Base-by-base conservation (phyloP, 2,888 invertebrate species). In the Nymphalis polychloros region DNA sequence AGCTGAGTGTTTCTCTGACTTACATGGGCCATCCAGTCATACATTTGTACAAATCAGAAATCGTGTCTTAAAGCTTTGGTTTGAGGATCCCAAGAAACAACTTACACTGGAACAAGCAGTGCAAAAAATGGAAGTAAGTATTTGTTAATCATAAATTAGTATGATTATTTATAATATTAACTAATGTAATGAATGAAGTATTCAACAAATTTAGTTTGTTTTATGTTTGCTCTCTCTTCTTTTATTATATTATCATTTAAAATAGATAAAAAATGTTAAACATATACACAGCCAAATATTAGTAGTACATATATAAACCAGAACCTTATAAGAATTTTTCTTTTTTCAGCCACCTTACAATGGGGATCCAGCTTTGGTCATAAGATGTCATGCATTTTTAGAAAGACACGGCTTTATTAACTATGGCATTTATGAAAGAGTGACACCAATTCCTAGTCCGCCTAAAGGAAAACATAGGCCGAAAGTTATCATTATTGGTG, bases 391-490 rank as follows among this genome's bases (percentile, higher is more conserved):
- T 89, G 96, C 97, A 0, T 99, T 97, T 86, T 93, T 99, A 49
- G 98, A 99, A 81, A 94, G 99, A 57, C 98, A 99, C 87, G 99
- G 99, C 2, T 98, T 97, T 80, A 98, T 99, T 73, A 99, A 99
- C 91, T 99, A 98, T 93, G 99, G 99, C 0, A 96, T 98, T 62
- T 99, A 98, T 87, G 97, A 98, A 84, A 94, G 97, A 49, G 87
- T 97, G 5, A 96, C 96, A 81, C 95, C 96, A 66, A 93, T 95
- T 71, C 94, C 95, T 8, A 81, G 84, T 19, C 92, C 92, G 63
- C 81, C 87, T 7, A 93, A 92, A 82, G 93, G 93, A 67, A 95
- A 95, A 79, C 95, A 95, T 76, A 89, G 94, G 71, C 95, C 95
- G 0, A 96, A 95, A 86, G 94, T 94, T 16, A 94, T 94, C 63